These are phyloP conservation scores for Neria commutata DNA, from an alignment of 2,888 invertebrate genomes.

Conservation along the genomic window DNA sequence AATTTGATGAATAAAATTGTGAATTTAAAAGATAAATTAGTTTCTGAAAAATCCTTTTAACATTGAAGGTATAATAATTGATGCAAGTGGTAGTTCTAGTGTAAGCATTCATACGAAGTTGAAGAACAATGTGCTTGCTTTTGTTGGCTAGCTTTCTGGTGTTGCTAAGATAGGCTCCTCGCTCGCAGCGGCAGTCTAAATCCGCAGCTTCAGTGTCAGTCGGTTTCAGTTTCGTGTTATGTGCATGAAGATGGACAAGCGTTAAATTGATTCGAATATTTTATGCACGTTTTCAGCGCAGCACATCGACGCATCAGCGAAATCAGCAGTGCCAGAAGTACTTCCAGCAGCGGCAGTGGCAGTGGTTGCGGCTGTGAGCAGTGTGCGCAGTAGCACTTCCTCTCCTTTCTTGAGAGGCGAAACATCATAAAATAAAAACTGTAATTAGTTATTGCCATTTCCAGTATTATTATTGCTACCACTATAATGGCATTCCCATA, in stretches of 20 bases:
- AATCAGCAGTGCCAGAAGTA: too few species aligned
- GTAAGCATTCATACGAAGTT: too few species aligned
- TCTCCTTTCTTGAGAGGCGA: slow-evolving; percentile 34
- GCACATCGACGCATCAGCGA: too few species aligned
- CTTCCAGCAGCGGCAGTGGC: too few species aligned
- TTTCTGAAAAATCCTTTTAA: too few species aligned
- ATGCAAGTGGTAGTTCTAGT: too few species aligned
- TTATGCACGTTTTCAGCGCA: slow-evolving; percentile 43
- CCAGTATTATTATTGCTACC: neutral
- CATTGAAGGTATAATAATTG: too few species aligned
- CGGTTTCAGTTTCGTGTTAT: neutral
- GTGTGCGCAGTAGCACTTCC: neutral
- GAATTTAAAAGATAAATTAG: too few species aligned
- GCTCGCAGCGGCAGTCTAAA: too few species aligned
- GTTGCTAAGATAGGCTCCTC: too few species aligned
- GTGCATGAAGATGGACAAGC: slow-evolving; percentile 48
- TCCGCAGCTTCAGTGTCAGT: slow-evolving; percentile 10
- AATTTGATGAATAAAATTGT: too few species aligned
- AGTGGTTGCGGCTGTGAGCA: slow-evolving; percentile 9
- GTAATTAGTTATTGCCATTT: slow-evolving; percentile 14
- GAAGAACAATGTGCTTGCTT: too few species aligned
- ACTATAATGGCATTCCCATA: slow-evolving; percentile 6
- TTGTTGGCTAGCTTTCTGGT: slow-evolving; percentile 21
- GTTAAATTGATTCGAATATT: slow-evolving; percentile 54
- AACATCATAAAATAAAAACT: slow-evolving; percentile 29